A percentile compares a stretch with the other conserved stretches of the same genome.
These are phyloP conservation scores for Lithophane leautieri DNA, from an alignment of 2,888 invertebrate genomes.

Conservation along the genomic window DNA sequence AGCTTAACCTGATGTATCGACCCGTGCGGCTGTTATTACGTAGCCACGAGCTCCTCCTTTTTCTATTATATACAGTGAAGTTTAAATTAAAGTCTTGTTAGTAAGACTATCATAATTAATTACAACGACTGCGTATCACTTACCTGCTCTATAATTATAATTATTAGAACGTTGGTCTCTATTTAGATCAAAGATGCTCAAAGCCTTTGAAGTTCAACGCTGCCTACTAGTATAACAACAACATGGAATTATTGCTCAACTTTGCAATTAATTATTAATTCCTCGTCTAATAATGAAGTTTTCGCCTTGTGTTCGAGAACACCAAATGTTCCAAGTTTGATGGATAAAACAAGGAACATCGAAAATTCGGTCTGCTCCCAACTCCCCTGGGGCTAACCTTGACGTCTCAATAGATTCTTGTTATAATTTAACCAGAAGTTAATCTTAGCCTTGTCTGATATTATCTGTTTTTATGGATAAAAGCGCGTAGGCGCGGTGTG, in stretches of 20 bases:
- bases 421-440: constrained; percentile 41
- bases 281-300: constrained; percentile 61
- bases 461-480: background rate
- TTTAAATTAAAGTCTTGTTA: background rate
- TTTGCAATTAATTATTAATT: constrained; percentile 62
- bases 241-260: constrained; percentile 56
- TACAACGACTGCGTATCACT: background rate
- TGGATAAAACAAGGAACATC: constrained; percentile 60
- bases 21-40: too few species aligned
- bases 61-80: background rate
- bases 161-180: constrained; percentile 9
- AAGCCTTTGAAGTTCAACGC: constrained; percentile 45
- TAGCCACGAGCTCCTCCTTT: too few species aligned
- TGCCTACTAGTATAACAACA: constrained; percentile 44
- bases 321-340: constrained; percentile 63
- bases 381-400: constrained; percentile 52
- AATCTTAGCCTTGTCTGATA: constrained; percentile 13
- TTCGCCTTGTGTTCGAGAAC: constrained; percentile 54
- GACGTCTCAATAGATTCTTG: constrained; percentile 38
- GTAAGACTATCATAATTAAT: background rate
- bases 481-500: too few species aligned
- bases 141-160: constrained; percentile 11
- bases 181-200: constrained; percentile 34
- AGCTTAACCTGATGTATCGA: too few species aligned
- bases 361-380: constrained; percentile 52